A percentile compares a stretch with the other conserved stretches of the same genome.
Conservation (phyloP, 2,113 vertebrate genomes). For the Ochotona princeps region DNA sequence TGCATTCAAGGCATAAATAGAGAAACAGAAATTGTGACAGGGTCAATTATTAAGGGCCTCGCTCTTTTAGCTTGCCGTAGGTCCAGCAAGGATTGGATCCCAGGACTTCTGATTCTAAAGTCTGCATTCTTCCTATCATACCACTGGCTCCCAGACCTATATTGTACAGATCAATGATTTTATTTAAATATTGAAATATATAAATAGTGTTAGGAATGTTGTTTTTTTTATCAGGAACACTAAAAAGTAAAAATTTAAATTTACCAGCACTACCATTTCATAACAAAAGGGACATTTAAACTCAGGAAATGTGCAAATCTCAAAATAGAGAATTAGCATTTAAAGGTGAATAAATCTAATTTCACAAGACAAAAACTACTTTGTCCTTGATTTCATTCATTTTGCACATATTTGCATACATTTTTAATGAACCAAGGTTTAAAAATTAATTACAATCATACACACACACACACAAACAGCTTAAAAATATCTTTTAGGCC, state of each 20-base stretch:
- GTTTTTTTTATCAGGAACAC: background rate
- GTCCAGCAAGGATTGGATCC: background rate
- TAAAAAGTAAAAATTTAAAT: constrained; percentile 7
- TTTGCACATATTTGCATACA: background rate
- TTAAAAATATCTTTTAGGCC: background rate
- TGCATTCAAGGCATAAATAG: background rate
- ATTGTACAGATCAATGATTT: background rate
- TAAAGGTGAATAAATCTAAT: background rate
- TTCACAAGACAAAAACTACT: background rate
- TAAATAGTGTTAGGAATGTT: constrained; percentile 4
- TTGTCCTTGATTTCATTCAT: background rate
- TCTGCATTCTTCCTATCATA: background rate
- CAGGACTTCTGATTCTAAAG: background rate
- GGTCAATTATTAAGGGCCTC: background rate
- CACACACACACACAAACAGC: no score
- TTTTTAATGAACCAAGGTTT: background rate
- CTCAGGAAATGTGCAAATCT: constrained; percentile 19
- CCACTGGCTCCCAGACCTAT: background rate
- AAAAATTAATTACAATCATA: background rate
- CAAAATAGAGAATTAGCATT: background rate
- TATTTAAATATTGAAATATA: constrained; percentile 13
- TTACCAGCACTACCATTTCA: constrained; percentile 1
- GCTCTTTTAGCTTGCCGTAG: background rate
- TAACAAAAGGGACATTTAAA: constrained; percentile 45
- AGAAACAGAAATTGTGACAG: background rate